Percentiles rank a stretch among this genome's conserved stretches.
phyloP scores from a whole-genome alignment of 2,797 vertebrate genomes.

The Ceryle rudis region DNA sequence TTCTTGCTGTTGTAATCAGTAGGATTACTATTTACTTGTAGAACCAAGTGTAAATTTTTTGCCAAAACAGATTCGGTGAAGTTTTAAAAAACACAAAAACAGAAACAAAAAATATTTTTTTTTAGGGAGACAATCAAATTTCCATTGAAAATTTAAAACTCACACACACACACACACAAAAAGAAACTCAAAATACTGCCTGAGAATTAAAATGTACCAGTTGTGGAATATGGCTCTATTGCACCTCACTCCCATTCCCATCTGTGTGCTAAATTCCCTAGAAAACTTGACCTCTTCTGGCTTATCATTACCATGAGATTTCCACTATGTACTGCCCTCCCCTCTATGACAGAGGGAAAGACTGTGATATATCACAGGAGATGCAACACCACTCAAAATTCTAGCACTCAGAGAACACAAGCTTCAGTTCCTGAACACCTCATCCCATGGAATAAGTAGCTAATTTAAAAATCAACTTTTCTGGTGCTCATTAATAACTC shows the following conservation, averaged over 20 bases:
- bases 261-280: neutral
- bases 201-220: neutral
- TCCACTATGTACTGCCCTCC: neutral
- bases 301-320: neutral
- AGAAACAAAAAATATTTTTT: neutral
- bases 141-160: neutral
- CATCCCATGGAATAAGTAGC: neutral
- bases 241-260: neutral
- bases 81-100: rapidly evolving
- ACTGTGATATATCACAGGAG: neutral
- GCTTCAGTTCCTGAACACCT: neutral
- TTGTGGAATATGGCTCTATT: neutral
- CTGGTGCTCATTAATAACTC: neutral
- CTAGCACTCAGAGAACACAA: neutral
- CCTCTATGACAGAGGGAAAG: neutral
- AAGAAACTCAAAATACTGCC: neutral
- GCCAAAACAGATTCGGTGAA: neutral
- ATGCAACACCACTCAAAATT: neutral
- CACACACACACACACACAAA: neutral
- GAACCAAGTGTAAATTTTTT: neutral
- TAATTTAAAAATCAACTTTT: neutral
- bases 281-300: neutral
- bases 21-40: neutral
- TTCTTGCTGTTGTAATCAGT: neutral
- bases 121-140: neutral